These are phyloP conservation scores for Iguana delicatissima DNA, from an alignment of 2,797 vertebrate species.

Conservation along the genomic window DNA sequence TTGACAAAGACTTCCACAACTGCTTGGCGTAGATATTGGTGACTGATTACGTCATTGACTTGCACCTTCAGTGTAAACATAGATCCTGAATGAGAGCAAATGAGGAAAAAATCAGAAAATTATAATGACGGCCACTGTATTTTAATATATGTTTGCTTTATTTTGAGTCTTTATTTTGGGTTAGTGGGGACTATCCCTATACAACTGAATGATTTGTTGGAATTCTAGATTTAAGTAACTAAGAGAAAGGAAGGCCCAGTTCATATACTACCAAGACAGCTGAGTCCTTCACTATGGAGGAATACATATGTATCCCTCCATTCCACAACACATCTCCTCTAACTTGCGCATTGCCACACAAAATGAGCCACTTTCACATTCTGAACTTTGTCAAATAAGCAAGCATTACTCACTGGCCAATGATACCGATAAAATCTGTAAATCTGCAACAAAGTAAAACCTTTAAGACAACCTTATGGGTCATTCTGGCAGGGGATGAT, in stretches of 20 bases:
- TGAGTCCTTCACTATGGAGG: neutral
- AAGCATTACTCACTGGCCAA: neutral
- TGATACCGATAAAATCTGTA: neutral
- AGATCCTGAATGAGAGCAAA: conserved; percentile 73
- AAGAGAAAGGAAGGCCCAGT: neutral
- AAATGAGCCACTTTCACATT: neutral
- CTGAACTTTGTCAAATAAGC: neutral
- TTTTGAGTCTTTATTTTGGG: neutral
- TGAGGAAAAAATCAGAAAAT: neutral
- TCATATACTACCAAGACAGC: neutral
- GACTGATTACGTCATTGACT: conserved; percentile 85
- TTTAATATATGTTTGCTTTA: neutral
- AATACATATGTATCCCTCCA: neutral
- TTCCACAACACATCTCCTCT: neutral
- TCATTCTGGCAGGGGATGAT: neutral
- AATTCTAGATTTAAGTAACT: neutral
- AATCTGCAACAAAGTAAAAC: neutral
- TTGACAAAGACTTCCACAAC: conserved; percentile 89
- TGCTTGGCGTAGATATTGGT: conserved; percentile 80
- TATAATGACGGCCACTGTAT: neutral
- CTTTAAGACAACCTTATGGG: neutral
- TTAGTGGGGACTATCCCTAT: neutral
- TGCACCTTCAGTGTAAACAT: conserved; percentile 88
- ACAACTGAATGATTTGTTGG: neutral
- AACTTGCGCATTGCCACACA: neutral